These are phyloP conservation scores for Diaperis boleti DNA, from an alignment of 2,888 invertebrate genomes.

Conservation along the genomic window DNA sequence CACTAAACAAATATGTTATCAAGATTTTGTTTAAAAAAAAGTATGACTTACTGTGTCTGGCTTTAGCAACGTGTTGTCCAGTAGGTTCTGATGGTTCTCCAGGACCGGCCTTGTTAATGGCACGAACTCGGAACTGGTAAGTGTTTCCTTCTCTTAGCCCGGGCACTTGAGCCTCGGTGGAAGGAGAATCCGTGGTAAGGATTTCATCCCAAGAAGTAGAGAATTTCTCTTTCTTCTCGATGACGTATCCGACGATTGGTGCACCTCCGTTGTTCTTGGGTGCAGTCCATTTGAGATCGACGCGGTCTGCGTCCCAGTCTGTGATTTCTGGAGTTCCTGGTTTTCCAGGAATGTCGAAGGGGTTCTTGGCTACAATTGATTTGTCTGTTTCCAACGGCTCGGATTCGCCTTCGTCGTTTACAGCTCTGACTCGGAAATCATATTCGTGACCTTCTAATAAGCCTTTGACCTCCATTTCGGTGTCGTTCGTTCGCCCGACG, in stretches of 20 bases:
- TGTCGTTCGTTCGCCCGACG: conserved; percentile 88
- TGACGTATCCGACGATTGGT: conserved; percentile 85
- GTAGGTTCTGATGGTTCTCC: conserved; percentile 93
- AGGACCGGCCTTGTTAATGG: conserved; percentile 94
- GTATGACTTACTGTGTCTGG: conserved; percentile 79
- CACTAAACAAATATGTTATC: conserved; percentile 70
- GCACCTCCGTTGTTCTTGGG: conserved; percentile 84
- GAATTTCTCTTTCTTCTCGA: conserved; percentile 90
- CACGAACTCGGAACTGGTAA: conserved; percentile 95
- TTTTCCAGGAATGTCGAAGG: conserved; percentile 88
- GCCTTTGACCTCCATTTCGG: conserved; percentile 88
- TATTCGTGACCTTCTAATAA: conserved; percentile 93
- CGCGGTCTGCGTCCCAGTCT: conserved; percentile 91
- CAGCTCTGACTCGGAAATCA: conserved; percentile 92
- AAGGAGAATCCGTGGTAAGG: conserved; percentile 78
- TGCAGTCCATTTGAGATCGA: conserved; percentile 86
- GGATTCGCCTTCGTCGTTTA: conserved; percentile 95
- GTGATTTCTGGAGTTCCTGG: conserved; percentile 88
- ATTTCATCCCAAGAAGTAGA: conserved; percentile 86
- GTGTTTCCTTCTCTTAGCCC: conserved; percentile 91
- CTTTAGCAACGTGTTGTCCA: conserved; percentile 88
- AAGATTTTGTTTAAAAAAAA: not conserved
- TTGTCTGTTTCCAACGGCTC: conserved; percentile 94
- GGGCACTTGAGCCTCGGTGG: conserved; percentile 85
- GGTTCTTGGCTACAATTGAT: conserved; percentile 94